These are phyloP conservation scores for Apodemia duryi DNA, from an alignment of 2,888 invertebrate genomes.

Conservation along the genomic window DNA sequence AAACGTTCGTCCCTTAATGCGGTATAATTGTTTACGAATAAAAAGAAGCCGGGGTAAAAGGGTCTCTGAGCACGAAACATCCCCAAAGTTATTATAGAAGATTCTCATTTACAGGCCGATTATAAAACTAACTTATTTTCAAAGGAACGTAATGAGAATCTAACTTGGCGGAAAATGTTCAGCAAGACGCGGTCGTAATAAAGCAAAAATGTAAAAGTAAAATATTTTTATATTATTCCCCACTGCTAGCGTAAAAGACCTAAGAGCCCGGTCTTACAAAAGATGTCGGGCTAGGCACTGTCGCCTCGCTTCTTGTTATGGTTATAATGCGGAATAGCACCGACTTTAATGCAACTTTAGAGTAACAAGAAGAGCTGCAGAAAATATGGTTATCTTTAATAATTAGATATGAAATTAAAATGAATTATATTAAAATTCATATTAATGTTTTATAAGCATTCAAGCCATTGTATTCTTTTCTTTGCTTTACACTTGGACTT, in stretches of 20 bases:
- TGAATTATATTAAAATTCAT: slow-evolving; percentile 30
- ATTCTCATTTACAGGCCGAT: slow-evolving; percentile 61
- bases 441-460: neutral
- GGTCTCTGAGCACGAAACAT: slow-evolving; percentile 43
- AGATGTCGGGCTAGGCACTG: slow-evolving; percentile 42
- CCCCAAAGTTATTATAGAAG: slow-evolving; percentile 67
- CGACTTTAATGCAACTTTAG: slow-evolving; percentile 57
- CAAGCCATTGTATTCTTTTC: neutral
- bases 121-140: slow-evolving; percentile 69
- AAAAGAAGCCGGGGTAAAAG: slow-evolving; percentile 53
- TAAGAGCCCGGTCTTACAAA: slow-evolving; percentile 53
- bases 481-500: neutral
- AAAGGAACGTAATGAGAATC: slow-evolving; percentile 75
- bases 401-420: slow-evolving; percentile 51
- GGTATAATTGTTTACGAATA: slow-evolving; percentile 62
- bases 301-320: slow-evolving; percentile 53
- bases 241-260: slow-evolving; percentile 46
- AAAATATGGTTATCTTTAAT: slow-evolving; percentile 48
- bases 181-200: slow-evolving; percentile 41
- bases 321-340: slow-evolving; percentile 55
- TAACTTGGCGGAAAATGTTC: slow-evolving; percentile 72
- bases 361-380: slow-evolving; percentile 43
- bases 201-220: slow-evolving; percentile 51
- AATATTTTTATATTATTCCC: slow-evolving; percentile 64
- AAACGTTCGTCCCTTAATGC: slow-evolving; percentile 51